phyloP scores from a whole-genome alignment of 2,888 invertebrate species.

The Melanargia galathea region DNA sequence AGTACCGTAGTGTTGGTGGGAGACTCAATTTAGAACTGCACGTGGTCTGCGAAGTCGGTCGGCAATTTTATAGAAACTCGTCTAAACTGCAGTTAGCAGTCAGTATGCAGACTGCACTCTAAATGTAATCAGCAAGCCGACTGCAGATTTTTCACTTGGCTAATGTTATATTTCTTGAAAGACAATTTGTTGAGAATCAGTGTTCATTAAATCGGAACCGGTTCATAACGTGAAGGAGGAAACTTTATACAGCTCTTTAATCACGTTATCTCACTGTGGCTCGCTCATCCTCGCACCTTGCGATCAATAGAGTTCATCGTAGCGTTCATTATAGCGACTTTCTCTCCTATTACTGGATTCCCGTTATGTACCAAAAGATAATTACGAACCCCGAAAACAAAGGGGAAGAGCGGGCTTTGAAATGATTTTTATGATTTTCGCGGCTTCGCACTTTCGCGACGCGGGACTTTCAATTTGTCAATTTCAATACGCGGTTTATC shows the following conservation, averaged over 20 bases:
- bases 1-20: too few relatives aligned
- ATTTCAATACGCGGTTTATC: slow-evolving; percentile 1
- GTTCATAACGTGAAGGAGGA: neutral
- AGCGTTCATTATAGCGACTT: slow-evolving; percentile 17
- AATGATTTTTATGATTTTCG: slow-evolving; percentile 6
- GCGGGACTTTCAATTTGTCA: slow-evolving; percentile 6
- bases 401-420: neutral
- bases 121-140: too few relatives aligned
- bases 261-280: slow-evolving; percentile 18
- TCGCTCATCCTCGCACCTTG: slow-evolving; percentile 25
- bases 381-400: slow-evolving; percentile 12
- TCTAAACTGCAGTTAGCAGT: too few relatives aligned
- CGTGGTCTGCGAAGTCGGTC: too few relatives aligned
- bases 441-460: too few relatives aligned
- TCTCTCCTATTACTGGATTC: slow-evolving; percentile 15
- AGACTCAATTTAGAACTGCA: too few relatives aligned
- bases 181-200: too few relatives aligned
- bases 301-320: slow-evolving; percentile 18
- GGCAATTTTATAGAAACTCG: too few relatives aligned
- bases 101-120: too few relatives aligned
- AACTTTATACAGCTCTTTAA: slow-evolving; percentile 20
- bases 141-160: too few relatives aligned
- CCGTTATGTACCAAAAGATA: slow-evolving; percentile 14
- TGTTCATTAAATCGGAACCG: slow-evolving; percentile 12
- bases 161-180: too few relatives aligned